phyloP scores from a whole-genome alignment of 2,797 vertebrate genomes.

The Arctocebus calabarensis region DNA sequence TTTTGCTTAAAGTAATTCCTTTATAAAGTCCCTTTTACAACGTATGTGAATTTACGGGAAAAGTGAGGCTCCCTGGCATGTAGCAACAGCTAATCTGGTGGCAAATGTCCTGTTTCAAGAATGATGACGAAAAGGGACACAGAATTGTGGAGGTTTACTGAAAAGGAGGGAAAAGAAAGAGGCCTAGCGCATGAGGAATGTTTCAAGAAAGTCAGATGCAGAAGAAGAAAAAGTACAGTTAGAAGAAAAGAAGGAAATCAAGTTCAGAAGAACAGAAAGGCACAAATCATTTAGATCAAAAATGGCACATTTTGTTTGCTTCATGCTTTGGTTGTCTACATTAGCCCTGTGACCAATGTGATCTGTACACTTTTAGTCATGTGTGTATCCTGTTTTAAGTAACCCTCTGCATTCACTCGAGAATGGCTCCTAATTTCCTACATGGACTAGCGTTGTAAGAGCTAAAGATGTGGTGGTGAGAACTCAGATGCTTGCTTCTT shows the following conservation, averaged over 20 bases:
- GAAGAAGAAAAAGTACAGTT: neutral
- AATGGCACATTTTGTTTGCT: neutral
- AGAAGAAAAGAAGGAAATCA: neutral
- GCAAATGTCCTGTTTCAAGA: neutral
- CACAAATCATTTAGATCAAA: neutral
- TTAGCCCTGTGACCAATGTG: neutral
- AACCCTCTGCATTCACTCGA: neutral
- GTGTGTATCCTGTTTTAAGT: neutral
- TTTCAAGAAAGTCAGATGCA: neutral
- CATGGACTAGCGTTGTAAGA: neutral
- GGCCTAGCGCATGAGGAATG: neutral
- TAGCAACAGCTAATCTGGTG: neutral
- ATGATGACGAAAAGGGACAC: neutral
- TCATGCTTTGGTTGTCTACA: neutral
- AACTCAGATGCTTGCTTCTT: neutral
- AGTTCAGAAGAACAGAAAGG: neutral
- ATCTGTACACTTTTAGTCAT: neutral
- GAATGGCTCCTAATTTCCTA: neutral
- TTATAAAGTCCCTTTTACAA: slow-evolving; percentile 9
- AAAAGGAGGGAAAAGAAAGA: neutral
- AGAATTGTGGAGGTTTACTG: neutral
- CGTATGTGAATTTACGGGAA: neutral
- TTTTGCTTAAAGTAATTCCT: slow-evolving; percentile 27
- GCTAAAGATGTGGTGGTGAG: neutral
- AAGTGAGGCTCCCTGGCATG: neutral